Evolutionary conservation across 2,888 invertebrate species (phyloP).

Genomic region (Ashinkailepas kermadecensis): DNA sequence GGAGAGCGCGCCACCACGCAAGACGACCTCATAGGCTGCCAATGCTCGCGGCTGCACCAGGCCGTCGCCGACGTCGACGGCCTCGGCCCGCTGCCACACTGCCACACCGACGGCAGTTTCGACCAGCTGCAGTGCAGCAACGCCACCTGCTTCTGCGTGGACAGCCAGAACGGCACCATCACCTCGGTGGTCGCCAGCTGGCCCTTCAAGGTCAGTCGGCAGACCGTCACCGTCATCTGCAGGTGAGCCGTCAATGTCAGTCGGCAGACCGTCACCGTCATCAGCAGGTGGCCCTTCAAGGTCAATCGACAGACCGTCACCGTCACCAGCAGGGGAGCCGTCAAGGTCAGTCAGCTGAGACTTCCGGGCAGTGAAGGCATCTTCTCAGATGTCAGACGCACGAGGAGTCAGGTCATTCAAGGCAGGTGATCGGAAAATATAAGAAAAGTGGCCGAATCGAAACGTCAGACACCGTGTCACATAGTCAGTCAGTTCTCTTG

Average conservation of each 20-base stretch:
- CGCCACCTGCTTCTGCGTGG: constrained; percentile 8
- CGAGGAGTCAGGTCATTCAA: too few species aligned
- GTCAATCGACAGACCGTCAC: background rate
- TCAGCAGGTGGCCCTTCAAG: background rate
- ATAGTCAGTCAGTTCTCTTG: too few species aligned
- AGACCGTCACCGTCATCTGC: background rate
- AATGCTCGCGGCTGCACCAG: background rate
- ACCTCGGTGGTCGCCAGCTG: background rate
- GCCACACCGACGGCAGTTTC: background rate
- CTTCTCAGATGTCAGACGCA: too few species aligned
- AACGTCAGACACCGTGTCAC: too few species aligned
- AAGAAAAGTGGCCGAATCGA: too few species aligned
- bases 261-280: background rate
- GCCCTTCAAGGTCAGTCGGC: background rate
- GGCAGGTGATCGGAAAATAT: too few species aligned
- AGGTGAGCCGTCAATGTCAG: background rate
- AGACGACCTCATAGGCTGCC: background rate
- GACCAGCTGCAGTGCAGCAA: constrained; percentile 11
- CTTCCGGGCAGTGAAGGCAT: too few species aligned
- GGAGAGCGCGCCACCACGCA: background rate
- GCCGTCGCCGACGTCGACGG: background rate
- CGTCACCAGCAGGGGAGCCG: background rate
- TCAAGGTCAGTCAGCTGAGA: background rate
- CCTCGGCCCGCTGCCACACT: background rate
- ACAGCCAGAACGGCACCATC: background rate